Evolutionary conservation across 2,113 vertebrate genomes (phyloP), one percentile per base, ranked within the genome.

Genomic region (Pelusios castaneus): DNA sequence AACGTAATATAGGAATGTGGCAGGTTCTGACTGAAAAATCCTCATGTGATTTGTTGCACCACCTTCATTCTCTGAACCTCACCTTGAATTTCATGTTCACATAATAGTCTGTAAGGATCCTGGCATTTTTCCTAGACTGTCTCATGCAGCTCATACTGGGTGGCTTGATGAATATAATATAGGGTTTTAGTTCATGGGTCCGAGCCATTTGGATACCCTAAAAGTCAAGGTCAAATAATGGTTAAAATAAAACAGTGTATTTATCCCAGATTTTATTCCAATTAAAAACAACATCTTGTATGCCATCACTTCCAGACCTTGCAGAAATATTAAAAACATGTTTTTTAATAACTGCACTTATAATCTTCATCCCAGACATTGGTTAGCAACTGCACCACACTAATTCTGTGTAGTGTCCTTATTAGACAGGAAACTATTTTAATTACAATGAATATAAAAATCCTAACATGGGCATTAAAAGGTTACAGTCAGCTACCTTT

Each of bases 161-260:
- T 49, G 99, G 99, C 94, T 99, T 99, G 96, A 99, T 98, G 77
- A 99, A 99, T 98, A 99, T 98, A 91, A 99, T 79, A 93, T 99
- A 99, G 81, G 99, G 99, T 94, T 98, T 99, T 95, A 99, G 97
- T 58, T 99, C 98, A 25, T 98, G 98, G 5, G 98, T 99, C 96
- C 99, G 98, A 93, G 99, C 98, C 82, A 98, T 89, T 56, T 98
- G 98, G 91, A 99, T 98, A 84, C 97, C 98, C 99, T 99, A 92
- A 47, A 93, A 80, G 89, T 38, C 24, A 84, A 90, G 51, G n/a
- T 38, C 54, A 58, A 13, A 87, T 24, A 80, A 24, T 9, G 51
- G 54, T 85, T 93, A 91, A 89, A 76, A 89, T 73, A 88, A 14
- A 89, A 51, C n/a, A 81, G 31, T 51, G 8, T 43, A 82, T 67